A percentile compares a stretch with the other conserved stretches of the same genome.
phyloP scores from a whole-genome alignment of 2,888 invertebrate genomes.

The Agonum fuliginosum region DNA sequence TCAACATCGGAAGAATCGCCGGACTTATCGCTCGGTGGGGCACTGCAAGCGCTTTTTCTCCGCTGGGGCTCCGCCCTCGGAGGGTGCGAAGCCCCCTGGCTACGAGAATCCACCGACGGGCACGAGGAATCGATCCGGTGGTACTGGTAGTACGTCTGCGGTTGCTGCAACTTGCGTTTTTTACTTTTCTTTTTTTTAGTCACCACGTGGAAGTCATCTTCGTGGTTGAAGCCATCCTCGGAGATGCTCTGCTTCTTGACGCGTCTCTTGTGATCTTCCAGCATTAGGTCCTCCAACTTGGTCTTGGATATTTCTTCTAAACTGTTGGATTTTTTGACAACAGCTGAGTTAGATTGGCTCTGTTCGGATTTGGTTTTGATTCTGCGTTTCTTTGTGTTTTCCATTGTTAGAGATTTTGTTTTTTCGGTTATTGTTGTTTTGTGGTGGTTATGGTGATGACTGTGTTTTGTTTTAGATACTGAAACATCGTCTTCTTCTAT shows the following conservation, averaged over 20 bases:
- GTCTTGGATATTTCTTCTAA: slow-evolving; percentile 88
- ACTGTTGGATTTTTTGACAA: slow-evolving; percentile 82
- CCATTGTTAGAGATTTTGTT: slow-evolving; percentile 8
- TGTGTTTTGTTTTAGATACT: slow-evolving; percentile 67
- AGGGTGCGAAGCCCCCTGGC: slow-evolving; percentile 24
- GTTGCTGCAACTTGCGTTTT: slow-evolving; percentile 76
- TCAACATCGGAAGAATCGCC: slow-evolving; percentile 88
- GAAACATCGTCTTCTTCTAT: slow-evolving; percentile 80
- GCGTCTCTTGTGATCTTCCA: slow-evolving; percentile 65
- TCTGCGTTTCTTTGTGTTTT: slow-evolving; percentile 65
- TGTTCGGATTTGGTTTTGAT: slow-evolving; percentile 69
- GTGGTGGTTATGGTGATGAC: slow-evolving; percentile 66
- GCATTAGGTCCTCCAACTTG: slow-evolving; percentile 82
- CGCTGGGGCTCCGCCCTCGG: slow-evolving; percentile 65
- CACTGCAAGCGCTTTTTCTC: slow-evolving; percentile 84
- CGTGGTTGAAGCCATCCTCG: slow-evolving; percentile 68
- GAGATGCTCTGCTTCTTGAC: slow-evolving; percentile 68
- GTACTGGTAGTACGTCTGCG: not conserved
- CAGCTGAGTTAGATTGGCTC: slow-evolving; percentile 63
- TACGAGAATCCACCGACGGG: not conserved
- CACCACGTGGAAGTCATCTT: slow-evolving; percentile 85
- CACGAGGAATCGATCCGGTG: not conserved
- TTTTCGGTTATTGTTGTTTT: slow-evolving; percentile 59
- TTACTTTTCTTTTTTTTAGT: slow-evolving; percentile 88
- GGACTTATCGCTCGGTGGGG: slow-evolving; percentile 89